Base-by-base conservation (phyloP, 2,797 vertebrate genomes). In the Cossypha heuglini region DNA sequence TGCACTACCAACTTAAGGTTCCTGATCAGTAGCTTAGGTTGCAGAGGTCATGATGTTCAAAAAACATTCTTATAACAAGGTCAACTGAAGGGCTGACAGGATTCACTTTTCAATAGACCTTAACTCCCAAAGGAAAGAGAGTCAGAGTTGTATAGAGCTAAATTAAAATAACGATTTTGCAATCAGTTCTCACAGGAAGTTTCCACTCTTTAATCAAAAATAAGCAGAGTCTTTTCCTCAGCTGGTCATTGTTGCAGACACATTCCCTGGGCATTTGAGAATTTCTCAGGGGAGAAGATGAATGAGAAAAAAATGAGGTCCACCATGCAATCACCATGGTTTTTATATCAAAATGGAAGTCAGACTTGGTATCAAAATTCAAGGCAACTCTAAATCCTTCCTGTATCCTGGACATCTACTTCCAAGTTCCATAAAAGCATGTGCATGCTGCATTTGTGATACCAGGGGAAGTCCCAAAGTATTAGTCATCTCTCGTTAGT, bases 31-130 rank as follows among this genome's bases (percentile, higher is more conserved):
- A 88, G 11, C 57, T 72, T 46, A 48, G 20, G 38, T 51, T 85
- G 26, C 25, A 49, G 51, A 91, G 75, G 62, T 88, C 66, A 75
- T 8, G n/a, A 57, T n/a, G 90, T 54, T 77, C 20, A 92, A 87
- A 87, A 94, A 74, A 55, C 52, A 91, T 54, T 90, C 84, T 58
- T 63, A 29, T 37, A 92, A 55, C 9, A 95, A 87, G 96, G 96
- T 96, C 94, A 96, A 0, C 79, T 25, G 20, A 83, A 94, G 73
- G 87, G 75, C 76, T 96, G 38, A 96, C 94, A 94, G 93, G 95
- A 96, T 95, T 97, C 96, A 91, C 94, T 97, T 95, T 95, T 96
- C 95, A 97, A 95, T 97, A 94, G 96, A 83, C 28, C 17, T 77
- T 74, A 80, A 80, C 31, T 88, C 94, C 91, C 94, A 61, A 40